A percentile compares a stretch with the other conserved stretches of the same genome.
Conservation (phyloP, 1,140 invertebrate genomes). For the Oreohelix idahoensis region DNA sequence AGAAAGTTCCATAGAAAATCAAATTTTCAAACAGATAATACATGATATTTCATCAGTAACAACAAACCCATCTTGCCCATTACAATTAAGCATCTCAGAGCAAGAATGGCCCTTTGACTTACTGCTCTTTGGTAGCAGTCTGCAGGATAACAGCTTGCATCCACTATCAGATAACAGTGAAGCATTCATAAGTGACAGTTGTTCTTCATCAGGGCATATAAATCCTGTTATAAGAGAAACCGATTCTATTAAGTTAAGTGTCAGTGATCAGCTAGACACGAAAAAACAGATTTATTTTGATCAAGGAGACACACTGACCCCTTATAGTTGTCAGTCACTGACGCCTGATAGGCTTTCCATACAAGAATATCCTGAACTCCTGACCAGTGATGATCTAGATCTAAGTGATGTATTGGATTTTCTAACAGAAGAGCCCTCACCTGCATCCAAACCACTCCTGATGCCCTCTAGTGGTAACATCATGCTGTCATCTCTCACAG, state of each 20-base stretch:
- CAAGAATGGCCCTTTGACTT: not conserved
- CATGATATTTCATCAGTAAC: not conserved
- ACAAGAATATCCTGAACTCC: not conserved
- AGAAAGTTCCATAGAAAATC: not conserved
- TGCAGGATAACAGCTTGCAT: not conserved
- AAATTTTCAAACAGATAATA: not conserved
- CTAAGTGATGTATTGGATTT: not conserved
- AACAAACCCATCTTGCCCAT: not conserved
- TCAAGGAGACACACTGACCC: no score
- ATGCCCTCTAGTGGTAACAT: not conserved
- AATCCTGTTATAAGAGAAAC: no score
- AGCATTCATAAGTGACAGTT: not conserved
- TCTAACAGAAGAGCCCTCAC: not conserved
- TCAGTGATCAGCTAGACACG: no score
- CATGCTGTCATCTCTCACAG: slow-evolving; percentile 5
- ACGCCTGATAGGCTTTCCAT: not conserved
- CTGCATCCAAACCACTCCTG: not conserved
- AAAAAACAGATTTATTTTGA: no score
- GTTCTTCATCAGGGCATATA: no score
- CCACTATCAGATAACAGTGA: not conserved
- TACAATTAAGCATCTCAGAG: not conserved
- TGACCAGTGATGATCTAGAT: not conserved
- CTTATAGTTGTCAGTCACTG: not conserved
- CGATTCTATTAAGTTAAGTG: no score
- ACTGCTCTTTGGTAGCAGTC: not conserved